These are phyloP conservation scores for Leptinotarsa undecemlineata DNA, from an alignment of 1,140 invertebrate species.

Conservation along the genomic window DNA sequence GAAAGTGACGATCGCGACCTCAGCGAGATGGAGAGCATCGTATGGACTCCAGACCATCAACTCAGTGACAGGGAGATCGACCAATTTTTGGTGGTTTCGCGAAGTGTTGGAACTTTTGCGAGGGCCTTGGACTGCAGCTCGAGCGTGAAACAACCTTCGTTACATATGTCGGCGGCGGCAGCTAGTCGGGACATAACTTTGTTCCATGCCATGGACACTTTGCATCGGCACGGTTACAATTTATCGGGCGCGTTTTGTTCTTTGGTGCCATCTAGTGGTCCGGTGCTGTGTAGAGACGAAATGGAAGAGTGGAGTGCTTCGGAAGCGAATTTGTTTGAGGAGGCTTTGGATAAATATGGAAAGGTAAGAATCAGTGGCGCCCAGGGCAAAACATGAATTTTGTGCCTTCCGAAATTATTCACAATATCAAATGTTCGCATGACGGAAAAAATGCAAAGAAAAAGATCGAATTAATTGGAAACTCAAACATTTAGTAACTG, in stretches of 20 bases:
- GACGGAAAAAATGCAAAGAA: too few relatives aligned
- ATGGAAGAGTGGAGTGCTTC: constrained; percentile 99
- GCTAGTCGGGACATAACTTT: constrained; percentile 97
- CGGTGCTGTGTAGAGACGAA: constrained; percentile 96
- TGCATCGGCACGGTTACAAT: constrained; percentile 90
- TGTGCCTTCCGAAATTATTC: too few relatives aligned
- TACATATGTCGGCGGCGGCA: constrained; percentile 98
- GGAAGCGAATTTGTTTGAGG: constrained; percentile 98
- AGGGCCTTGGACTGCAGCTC: constrained; percentile 97
- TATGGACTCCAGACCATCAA: constrained; percentile 90
- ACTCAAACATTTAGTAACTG: too few relatives aligned
- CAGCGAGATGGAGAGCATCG: constrained; percentile 85
- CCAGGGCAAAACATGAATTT: too few relatives aligned
- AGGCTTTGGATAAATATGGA: constrained; percentile 98
- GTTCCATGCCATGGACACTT: constrained; percentile 98
- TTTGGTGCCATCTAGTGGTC: constrained; percentile 92
- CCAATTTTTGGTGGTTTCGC: constrained; percentile 96
- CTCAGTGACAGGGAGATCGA: constrained; percentile 96
- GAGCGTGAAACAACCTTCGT: constrained; percentile 95
- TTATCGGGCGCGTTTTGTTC: constrained; percentile 89
- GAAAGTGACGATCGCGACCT: constrained; percentile 77
- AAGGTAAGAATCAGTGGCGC: constrained; percentile 60
- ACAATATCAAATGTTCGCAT: too few relatives aligned
- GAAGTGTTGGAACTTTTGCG: constrained; percentile 98
- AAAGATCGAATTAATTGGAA: too few relatives aligned